Evolutionary conservation across 2,113 vertebrate species (phyloP), one percentile per base, ranked within the genome.

Genomic region (Callipepla squamata): DNA sequence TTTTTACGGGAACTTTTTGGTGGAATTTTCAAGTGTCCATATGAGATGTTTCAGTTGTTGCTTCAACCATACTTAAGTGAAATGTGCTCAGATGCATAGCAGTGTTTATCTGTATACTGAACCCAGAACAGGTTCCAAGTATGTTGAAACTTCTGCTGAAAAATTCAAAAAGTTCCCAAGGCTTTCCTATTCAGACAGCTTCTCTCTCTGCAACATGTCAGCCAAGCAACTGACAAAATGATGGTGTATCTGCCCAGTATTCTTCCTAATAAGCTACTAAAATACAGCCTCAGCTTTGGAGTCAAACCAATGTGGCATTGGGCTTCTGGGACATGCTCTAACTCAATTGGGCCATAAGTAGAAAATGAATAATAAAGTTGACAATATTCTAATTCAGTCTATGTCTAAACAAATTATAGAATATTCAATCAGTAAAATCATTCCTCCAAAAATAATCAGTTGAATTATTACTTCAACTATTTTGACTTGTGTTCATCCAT

Each of bases 241-340:
- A 17, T 19, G 28, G 3, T 50, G 34, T 67, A 5, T 85, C 50
- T 89, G 23, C 11, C 44, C 80, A 36, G 65, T 69, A 12, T 86
- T 86, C 80, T 89, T 55, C 18, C 65, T 32, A 50, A 61, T 18
- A 34, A 89, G 28, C 55, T 73, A 22, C 58, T 53, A 68, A 82
- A 85, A 82, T 51, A 38, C 23, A 53, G 25, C 47, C 45, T 70
- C 72, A 65, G 42, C 42, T 95, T 58, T 90, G 32, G 58, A 25
- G n/a, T 86, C 61, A 45, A 36, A 76, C 76, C 92, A 88, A 77
- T 80, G 89, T 81, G 40, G 42, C 32, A 44, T 53, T 45, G 11
- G 89, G 19, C 59, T 96, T 92, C 68, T 85, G 32, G 86, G 74
- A 25, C 82, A 25, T 75, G 30, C 40, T 80, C 96, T 95, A 95